These are phyloP conservation scores for Chiloscyllium plagiosum DNA, from an alignment of 2,113 vertebrate genomes.

Conservation along the genomic window DNA sequence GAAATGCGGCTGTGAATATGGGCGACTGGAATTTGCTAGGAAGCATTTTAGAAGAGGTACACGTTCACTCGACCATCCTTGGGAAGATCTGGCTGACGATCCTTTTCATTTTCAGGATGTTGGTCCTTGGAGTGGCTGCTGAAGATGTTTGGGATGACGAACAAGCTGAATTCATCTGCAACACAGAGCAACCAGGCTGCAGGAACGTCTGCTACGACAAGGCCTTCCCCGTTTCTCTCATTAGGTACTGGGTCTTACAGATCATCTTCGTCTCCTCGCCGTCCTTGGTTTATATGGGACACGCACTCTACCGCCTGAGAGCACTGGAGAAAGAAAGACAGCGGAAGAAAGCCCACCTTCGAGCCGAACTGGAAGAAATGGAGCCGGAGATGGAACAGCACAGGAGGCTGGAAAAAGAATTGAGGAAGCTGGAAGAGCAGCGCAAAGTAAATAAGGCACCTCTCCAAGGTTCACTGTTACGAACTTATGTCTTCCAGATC, in stretches of 20 bases:
- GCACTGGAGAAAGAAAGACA: slow-evolving; percentile 82
- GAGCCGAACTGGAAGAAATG: slow-evolving; percentile 70
- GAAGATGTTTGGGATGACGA: slow-evolving; percentile 94
- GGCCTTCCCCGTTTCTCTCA: slow-evolving; percentile 89
- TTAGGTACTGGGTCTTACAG: slow-evolving; percentile 91
- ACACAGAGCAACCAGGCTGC: slow-evolving; percentile 90
- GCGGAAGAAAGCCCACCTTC: slow-evolving; percentile 69
- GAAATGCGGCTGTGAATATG: slow-evolving; percentile 70
- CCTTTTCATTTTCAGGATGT: slow-evolving; percentile 91
- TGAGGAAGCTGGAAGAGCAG: slow-evolving; percentile 82
- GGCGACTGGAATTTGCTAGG: slow-evolving; percentile 91
- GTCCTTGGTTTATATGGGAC: slow-evolving; percentile 88
- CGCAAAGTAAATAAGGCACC: slow-evolving; percentile 86
- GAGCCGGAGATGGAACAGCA: slow-evolving; percentile 68
- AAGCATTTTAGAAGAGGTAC: slow-evolving; percentile 87
- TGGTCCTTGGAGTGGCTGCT: slow-evolving; percentile 82
- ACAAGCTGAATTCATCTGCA: slow-evolving; percentile 86
- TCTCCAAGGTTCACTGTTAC: slow-evolving; percentile 75
- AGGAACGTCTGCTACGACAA: slow-evolving; percentile 85
- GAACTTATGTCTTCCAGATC: slow-evolving; percentile 87
- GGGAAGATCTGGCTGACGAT: slow-evolving; percentile 96
- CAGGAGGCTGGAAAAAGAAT: slow-evolving; percentile 70
- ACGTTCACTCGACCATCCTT: slow-evolving; percentile 86
- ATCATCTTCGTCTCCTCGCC: slow-evolving; percentile 92
- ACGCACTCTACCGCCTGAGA: slow-evolving; percentile 75